Evolutionary conservation across 2,888 invertebrate species (phyloP).

Genomic region (Nematopogon swammerdamellus): DNA sequence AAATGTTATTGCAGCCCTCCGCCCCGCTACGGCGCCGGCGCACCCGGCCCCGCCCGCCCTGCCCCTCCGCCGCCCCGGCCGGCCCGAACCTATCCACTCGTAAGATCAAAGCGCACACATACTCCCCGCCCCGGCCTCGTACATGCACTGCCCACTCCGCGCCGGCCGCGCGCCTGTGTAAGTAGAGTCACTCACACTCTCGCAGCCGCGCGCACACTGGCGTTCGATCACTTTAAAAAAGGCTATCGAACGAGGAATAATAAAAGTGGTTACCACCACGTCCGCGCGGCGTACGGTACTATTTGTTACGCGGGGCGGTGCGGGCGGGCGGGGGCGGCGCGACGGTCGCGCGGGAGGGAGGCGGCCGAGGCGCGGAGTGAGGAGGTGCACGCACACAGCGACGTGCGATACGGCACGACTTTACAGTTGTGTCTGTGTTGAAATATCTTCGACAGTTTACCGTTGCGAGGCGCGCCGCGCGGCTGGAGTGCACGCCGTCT

Average conservation of each 20-base stretch:
- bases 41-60: no score
- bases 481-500: conserved; percentile 28
- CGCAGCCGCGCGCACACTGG: conserved; percentile 21
- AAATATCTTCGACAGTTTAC: conserved; percentile 38
- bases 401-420: conserved; percentile 13
- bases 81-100: conserved; percentile 54
- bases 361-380: conserved; percentile 34
- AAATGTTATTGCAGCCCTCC: no score
- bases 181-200: conserved; percentile 18
- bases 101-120: conserved; percentile 57
- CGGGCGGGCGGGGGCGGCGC: conserved; percentile 54
- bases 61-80: conserved; percentile 32
- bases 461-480: conserved; percentile 56
- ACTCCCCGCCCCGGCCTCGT: conserved; percentile 27
- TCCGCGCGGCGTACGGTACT: conserved; percentile 47
- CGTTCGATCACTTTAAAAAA: conserved; percentile 31
- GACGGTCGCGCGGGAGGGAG: conserved; percentile 31
- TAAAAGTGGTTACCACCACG: conserved; percentile 52
- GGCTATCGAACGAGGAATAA: conserved; percentile 29
- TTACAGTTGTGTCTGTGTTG: not conserved
- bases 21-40: no score
- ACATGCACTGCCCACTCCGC: conserved; percentile 27
- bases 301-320: conserved; percentile 44
- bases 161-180: not conserved
- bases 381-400: conserved; percentile 44